Evolutionary conservation across 2,797 vertebrate genomes (phyloP).

Genomic region (Pampus argenteus): DNA sequence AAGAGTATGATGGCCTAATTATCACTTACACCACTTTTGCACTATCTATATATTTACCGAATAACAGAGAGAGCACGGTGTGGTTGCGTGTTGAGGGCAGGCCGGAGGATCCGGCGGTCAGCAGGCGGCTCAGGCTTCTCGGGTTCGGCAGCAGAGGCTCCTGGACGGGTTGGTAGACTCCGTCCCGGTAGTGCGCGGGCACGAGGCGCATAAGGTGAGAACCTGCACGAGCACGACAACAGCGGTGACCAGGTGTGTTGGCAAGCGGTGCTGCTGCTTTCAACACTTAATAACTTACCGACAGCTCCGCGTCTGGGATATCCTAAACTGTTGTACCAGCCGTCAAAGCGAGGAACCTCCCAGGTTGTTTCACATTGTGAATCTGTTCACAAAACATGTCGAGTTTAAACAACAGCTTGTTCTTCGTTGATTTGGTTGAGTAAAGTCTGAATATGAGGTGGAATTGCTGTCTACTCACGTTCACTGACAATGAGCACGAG

Average conservation of each 20-base stretch:
- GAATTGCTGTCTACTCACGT: conserved; percentile 65
- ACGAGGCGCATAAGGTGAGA: conserved; percentile 86
- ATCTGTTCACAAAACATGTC: conserved; percentile 67
- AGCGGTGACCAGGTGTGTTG: background rate
- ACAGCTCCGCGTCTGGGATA: conserved; percentile 84
- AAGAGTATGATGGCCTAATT: background rate
- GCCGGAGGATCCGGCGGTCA: conserved; percentile 81
- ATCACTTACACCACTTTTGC: background rate
- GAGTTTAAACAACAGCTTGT: background rate
- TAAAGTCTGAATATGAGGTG: background rate
- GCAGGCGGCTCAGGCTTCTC: conserved; percentile 83
- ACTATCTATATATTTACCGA: conserved; percentile 86
- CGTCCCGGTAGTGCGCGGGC: conserved; percentile 90
- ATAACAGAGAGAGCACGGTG: conserved; percentile 92
- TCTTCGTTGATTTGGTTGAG: background rate
- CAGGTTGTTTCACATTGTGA: conserved; percentile 78
- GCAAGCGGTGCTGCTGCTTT: background rate
- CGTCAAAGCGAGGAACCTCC: conserved; percentile 94
- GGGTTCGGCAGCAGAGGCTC: conserved; percentile 90
- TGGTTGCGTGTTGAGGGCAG: conserved; percentile 85
- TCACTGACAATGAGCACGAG: conserved; percentile 57
- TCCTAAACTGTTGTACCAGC: conserved; percentile 96
- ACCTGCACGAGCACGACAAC: conserved; percentile 78
- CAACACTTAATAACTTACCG: conserved; percentile 79
- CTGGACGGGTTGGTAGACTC: conserved; percentile 86